phyloP scores from a whole-genome alignment of 2,797 vertebrate species.

The Enteromius radiatus region DNA sequence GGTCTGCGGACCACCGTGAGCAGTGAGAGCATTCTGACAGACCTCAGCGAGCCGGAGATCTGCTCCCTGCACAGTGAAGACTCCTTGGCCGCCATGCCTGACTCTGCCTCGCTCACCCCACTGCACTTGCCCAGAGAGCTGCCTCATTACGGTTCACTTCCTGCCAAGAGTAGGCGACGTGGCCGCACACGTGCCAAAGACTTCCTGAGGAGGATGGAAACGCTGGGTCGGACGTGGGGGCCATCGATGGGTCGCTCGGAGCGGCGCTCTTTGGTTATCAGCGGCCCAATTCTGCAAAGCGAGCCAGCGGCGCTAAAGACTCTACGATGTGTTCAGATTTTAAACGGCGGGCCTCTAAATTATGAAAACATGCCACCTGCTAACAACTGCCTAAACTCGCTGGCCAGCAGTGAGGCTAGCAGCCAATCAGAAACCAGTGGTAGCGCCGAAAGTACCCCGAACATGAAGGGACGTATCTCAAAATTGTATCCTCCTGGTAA shows the following conservation, averaged over 20 bases:
- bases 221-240: slow-evolving; percentile 80
- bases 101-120: slow-evolving; percentile 73
- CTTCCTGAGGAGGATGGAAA: slow-evolving; percentile 92
- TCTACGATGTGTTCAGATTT: slow-evolving; percentile 81
- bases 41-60: slow-evolving; percentile 94
- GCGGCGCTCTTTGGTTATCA: slow-evolving; percentile 81
- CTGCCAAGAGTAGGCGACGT: slow-evolving; percentile 80
- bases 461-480: slow-evolving; percentile 81
- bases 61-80: slow-evolving; percentile 93
- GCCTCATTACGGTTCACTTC: slow-evolving; percentile 68
- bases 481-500: slow-evolving; percentile 70
- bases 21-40: slow-evolving; percentile 95
- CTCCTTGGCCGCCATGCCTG: slow-evolving; percentile 78
- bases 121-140: slow-evolving; percentile 62
- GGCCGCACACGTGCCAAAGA: slow-evolving; percentile 85
- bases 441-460: slow-evolving; percentile 81
- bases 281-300: slow-evolving; percentile 84
- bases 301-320: slow-evolving; percentile 82
- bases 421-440: slow-evolving; percentile 78
- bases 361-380: slow-evolving; percentile 41
- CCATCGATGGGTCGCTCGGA: slow-evolving; percentile 62
- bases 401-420: slow-evolving; percentile 81
- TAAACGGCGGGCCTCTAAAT: slow-evolving; percentile 78
- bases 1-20: slow-evolving; percentile 89
- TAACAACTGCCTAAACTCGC: slow-evolving; percentile 55